Conservation (phyloP, 2,113 vertebrate species). For the Sphyrna mokarran region DNA sequence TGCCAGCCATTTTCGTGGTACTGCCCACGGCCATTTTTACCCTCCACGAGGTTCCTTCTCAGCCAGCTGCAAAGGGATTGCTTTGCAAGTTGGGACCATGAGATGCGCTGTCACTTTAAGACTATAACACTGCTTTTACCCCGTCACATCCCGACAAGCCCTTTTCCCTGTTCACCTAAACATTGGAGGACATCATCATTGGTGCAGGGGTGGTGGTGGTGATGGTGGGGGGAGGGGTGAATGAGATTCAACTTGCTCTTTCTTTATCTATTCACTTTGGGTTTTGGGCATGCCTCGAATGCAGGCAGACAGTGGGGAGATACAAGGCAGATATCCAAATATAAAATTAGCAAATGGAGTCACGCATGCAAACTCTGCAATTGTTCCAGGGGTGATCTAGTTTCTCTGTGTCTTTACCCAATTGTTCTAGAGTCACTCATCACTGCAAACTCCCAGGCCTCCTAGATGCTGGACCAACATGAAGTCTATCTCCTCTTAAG, state of each 20-base stretch:
- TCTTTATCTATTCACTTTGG: not conserved
- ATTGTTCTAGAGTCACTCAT: not conserved
- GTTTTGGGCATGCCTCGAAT: not conserved
- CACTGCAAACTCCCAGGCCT: conserved; percentile 2
- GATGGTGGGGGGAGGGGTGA: too few relatives aligned
- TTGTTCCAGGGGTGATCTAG: not conserved
- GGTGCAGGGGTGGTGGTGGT: not conserved
- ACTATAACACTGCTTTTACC: not conserved
- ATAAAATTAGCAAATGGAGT: not conserved
- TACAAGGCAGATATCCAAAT: not conserved
- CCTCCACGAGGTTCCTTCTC: too few relatives aligned
- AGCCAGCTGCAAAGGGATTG: not conserved
- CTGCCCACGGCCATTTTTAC: not conserved
- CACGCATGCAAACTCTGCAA: not conserved
- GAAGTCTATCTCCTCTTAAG: not conserved
- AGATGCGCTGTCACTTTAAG: not conserved
- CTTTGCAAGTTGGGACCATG: not conserved
- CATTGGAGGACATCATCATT: too few relatives aligned
- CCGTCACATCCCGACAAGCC: too few relatives aligned
- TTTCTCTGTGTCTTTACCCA: not conserved
- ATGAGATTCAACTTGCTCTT: not conserved
- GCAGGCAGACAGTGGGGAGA: not conserved
- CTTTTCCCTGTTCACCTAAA: not conserved
- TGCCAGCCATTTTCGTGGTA: not conserved
- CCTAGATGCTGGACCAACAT: not conserved